Evolutionary conservation across 2,888 invertebrate species (phyloP), one percentile per base, ranked within the genome.

Genomic region (Drosophila testacea): DNA sequence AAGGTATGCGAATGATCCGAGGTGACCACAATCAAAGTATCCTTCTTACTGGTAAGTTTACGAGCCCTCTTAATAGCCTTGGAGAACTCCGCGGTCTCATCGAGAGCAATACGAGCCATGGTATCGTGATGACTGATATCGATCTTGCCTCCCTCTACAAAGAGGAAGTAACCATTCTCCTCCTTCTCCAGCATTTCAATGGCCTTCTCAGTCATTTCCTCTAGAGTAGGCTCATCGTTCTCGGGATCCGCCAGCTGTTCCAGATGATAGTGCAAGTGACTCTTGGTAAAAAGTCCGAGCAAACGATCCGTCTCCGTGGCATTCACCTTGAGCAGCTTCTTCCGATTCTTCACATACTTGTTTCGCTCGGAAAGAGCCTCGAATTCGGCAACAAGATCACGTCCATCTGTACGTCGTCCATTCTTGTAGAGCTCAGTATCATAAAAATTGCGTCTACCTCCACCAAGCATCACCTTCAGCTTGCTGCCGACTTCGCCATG

Each of bases 1-100:
- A 97, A 95, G 0, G 95, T 95, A 88, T 97, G 97, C 10, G 96
- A 95, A 86, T 97, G 97, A 91, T 97, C 97, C 0, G 96, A 94
- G 0, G 96, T 96, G 5, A 96, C 97, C 0, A 98, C 94, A 6
- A 97, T 94, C 22, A 98, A 93, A 0, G 98, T 98, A 28, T 98
- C 96, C 0, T 95, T 93, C 0, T 91, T 90, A 69, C 94, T 93
- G 0, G 96, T 95, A 92, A 95, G 91, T 47, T 93, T 90, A 38
- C 94, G 76, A 0, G 97, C 96, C 46, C 92, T 92, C 82, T 94
- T 91, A 6, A 96, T 94, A 1, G 98, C 96, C 73, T 95, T 94
- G 16, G 96, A 95, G 55, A 97, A 94, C 87, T 96, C 96, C 0
- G 96, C 93, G 0, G 92, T 92, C 63, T 92, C 92, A 51, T 92